phyloP scores from a whole-genome alignment of 92 coral and sea anemone species.

The Isaurus tuberculatus region DNA sequence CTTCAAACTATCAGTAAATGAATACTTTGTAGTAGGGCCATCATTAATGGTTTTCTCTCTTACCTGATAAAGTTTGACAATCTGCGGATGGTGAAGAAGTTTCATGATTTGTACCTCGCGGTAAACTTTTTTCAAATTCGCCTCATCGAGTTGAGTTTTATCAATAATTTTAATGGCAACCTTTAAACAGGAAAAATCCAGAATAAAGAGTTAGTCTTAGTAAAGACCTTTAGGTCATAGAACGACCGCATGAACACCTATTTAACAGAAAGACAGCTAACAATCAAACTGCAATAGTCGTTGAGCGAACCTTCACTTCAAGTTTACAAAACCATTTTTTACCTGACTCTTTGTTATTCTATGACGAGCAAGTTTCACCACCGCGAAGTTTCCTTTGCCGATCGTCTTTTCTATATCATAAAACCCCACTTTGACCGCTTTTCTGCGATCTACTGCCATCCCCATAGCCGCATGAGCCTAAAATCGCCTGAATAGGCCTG shows the following conservation, averaged over 20 bases:
- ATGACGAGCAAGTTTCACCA: conserved; percentile 96
- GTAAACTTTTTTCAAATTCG: conserved; percentile 95
- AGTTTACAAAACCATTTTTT: conserved; percentile 32
- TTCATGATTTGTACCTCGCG: conserved; percentile 99
- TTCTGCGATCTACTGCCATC: conserved; percentile 94
- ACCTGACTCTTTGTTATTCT: conserved; percentile 99
- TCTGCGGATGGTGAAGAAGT: conserved; percentile 91
- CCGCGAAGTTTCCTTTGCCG: conserved; percentile 99
- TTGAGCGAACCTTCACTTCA: neutral
- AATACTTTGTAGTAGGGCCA: neutral
- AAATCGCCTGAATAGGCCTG: conserved; percentile 65
- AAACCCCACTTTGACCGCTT: conserved; percentile 94
- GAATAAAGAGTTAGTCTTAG: neutral
- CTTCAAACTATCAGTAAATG: neutral
- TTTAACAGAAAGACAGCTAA: neutral
- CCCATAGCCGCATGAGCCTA: conserved; percentile 84
- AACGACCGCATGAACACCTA: neutral
- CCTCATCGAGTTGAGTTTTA: conserved; percentile 96
- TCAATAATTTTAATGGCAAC: conserved; percentile 99
- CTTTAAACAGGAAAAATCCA: conserved; percentile 58
- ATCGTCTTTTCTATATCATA: conserved; percentile 98
- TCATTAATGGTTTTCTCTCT: conserved; percentile 18
- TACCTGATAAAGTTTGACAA: conserved; percentile 96
- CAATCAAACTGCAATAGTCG: neutral
- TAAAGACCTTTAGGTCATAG: neutral